phyloP scores from a whole-genome alignment of 2,888 invertebrate species.

The Pyralis farinalis region DNA sequence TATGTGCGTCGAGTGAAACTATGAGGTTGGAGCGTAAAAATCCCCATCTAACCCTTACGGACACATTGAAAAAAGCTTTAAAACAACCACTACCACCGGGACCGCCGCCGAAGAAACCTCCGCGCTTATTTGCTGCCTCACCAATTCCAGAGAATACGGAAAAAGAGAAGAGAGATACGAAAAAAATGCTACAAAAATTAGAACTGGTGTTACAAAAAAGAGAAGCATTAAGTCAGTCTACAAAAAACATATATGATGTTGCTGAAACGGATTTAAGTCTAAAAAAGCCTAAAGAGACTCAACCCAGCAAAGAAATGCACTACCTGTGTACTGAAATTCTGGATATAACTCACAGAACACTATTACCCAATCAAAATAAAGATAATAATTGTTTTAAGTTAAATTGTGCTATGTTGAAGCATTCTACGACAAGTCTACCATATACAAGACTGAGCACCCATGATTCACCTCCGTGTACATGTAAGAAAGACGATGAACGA shows the following conservation, averaged over 20 bases:
- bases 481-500: constrained; percentile 17
- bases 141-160: constrained; percentile 39
- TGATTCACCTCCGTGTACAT: constrained; percentile 34
- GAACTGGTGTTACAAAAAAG: constrained; percentile 80
- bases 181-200: constrained; percentile 84
- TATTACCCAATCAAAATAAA: constrained; percentile 41
- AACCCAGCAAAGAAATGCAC: constrained; percentile 51
- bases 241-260: constrained; percentile 39
- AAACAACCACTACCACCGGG: constrained; percentile 85
- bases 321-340: constrained; percentile 74
- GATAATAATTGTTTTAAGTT: constrained; percentile 65
- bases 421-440: constrained; percentile 61
- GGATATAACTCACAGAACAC: constrained; percentile 56
- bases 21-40: constrained; percentile 66
- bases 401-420: constrained; percentile 57
- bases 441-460: constrained; percentile 53
- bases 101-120: constrained; percentile 89
- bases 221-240: constrained; percentile 46
- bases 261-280: constrained; percentile 40
- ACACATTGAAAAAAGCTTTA: constrained; percentile 84
- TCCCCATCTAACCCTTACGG: constrained; percentile 70
- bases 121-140: constrained; percentile 79
- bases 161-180: constrained; percentile 72
- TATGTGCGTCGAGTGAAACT: constrained; percentile 64
- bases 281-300: constrained; percentile 43